phyloP scores from a whole-genome alignment of 2,888 invertebrate genomes.

The Spicauda simplicius region DNA sequence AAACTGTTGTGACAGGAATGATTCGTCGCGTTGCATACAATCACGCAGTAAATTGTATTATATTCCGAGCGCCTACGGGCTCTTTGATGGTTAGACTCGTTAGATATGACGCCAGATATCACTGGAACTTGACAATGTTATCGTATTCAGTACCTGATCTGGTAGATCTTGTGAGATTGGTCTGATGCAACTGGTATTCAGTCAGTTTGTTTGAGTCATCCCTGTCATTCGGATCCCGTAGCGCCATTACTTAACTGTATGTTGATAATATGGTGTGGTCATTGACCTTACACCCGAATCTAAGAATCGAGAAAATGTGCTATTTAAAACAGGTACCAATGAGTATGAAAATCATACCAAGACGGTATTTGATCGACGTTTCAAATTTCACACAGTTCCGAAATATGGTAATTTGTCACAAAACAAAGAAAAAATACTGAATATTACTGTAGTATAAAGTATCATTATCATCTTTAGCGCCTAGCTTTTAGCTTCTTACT shows the following conservation, averaged over 20 bases:
- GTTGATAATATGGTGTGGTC: conserved; percentile 2
- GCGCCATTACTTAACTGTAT: conserved; percentile 21
- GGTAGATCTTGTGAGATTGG: conserved; percentile 24
- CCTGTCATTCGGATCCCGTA: conserved; percentile 25
- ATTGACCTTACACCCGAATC: background rate
- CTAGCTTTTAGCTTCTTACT: too few relatives aligned
- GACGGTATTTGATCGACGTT: background rate
- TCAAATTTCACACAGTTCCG: background rate
- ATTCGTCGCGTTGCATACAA: conserved; percentile 36
- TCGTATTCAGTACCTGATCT: conserved; percentile 34
- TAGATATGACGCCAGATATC: conserved; percentile 30
- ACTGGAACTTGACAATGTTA: conserved; percentile 29
- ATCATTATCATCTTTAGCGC: too few relatives aligned
- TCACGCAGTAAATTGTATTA: conserved; percentile 38
- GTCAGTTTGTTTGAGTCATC: conserved; percentile 26
- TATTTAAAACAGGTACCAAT: too few relatives aligned
- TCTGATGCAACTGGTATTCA: conserved; percentile 33
- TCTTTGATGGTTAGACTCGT: background rate
- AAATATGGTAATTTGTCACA: too few relatives aligned
- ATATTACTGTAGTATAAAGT: too few relatives aligned
- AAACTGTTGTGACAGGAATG: conserved; percentile 38
- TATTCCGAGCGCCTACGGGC: conserved; percentile 12
- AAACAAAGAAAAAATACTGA: too few relatives aligned
- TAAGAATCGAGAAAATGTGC: too few relatives aligned
- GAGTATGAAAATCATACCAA: too few relatives aligned